phyloP scores from a whole-genome alignment of 37 sponge, comb jelly and placozoan species.

The Beroe ovata region DNA sequence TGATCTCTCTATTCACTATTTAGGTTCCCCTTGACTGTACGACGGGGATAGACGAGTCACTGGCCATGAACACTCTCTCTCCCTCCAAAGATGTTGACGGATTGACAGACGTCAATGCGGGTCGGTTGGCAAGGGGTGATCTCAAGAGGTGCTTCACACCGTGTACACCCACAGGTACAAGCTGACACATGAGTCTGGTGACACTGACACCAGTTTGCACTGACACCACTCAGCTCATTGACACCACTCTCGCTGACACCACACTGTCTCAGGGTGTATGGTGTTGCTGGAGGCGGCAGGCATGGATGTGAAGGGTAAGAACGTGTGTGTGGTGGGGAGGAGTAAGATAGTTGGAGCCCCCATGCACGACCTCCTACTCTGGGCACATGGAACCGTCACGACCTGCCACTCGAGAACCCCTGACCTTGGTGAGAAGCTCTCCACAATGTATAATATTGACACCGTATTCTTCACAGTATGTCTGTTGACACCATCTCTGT shows the following conservation, averaged over 20 bases:
- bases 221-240: too few species aligned
- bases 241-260: too few species aligned
- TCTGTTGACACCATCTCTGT: not conserved
- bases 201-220: too few species aligned
- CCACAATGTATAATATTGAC: too few species aligned
- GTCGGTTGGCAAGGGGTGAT: constrained; percentile 73
- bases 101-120: constrained; percentile 84
- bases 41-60: constrained; percentile 63
- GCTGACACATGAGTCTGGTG: too few species aligned
- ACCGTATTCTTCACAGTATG: too few species aligned
- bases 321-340: constrained; percentile 61
- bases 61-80: constrained; percentile 11
- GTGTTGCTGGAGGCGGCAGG: constrained; percentile 50
- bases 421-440: constrained; percentile 42
- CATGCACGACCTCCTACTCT: constrained; percentile 64
- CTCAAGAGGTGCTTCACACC: constrained; percentile 65
- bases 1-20: too few species aligned
- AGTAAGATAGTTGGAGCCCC: constrained; percentile 66
- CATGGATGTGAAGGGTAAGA: constrained; percentile 66
- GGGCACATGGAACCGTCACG: constrained; percentile 51
- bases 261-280: constrained; percentile 21
- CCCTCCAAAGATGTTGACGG: constrained; percentile 91
- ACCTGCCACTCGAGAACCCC: constrained; percentile 63
- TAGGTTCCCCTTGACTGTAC: constrained; percentile 65
- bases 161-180: constrained; percentile 65